These are phyloP conservation scores for Ceryle rudis DNA, from an alignment of 2,797 vertebrate species.

Conservation along the genomic window DNA sequence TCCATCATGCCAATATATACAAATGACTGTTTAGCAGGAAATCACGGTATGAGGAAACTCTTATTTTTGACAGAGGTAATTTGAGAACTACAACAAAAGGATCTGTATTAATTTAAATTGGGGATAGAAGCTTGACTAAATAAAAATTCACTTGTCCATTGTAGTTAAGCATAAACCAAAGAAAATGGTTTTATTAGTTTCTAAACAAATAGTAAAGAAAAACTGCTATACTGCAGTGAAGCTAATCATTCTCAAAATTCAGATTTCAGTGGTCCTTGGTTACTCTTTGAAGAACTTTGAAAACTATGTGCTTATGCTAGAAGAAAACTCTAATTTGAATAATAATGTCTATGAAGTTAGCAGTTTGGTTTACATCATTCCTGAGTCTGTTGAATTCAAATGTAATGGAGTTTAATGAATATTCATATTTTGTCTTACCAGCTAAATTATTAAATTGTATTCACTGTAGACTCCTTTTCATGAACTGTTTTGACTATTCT, in stretches of 20 bases:
- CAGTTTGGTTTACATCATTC: conserved; percentile 1
- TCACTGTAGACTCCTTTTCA: not conserved
- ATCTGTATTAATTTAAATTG: not conserved
- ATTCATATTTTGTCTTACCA: not conserved
- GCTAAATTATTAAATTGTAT: not conserved
- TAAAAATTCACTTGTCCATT: conserved; percentile 38
- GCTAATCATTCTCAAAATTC: not conserved
- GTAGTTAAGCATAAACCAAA: conserved; percentile 90
- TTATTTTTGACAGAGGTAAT: conserved; percentile 12
- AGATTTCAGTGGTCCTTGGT: not conserved
- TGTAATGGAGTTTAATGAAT: not conserved
- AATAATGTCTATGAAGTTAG: not conserved
- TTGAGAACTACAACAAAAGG: not conserved
- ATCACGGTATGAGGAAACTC: conserved; percentile 30
- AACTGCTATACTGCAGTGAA: conserved; percentile 20
- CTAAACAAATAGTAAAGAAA: conserved; percentile 29
- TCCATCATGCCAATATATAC: conserved; percentile 37
- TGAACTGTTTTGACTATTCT: not conserved
- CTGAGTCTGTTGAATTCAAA: not conserved
- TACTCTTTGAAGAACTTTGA: not conserved
- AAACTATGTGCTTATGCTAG: not conserved
- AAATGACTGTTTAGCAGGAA: conserved; percentile 28
- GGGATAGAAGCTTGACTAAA: not conserved
- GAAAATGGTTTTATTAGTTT: conserved; percentile 81
- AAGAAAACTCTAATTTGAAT: not conserved